A percentile compares a stretch with the other conserved stretches of the same genome.
Evolutionary conservation across 1,140 invertebrate genomes (phyloP).

Genomic region (Drosophila bocqueti): DNA sequence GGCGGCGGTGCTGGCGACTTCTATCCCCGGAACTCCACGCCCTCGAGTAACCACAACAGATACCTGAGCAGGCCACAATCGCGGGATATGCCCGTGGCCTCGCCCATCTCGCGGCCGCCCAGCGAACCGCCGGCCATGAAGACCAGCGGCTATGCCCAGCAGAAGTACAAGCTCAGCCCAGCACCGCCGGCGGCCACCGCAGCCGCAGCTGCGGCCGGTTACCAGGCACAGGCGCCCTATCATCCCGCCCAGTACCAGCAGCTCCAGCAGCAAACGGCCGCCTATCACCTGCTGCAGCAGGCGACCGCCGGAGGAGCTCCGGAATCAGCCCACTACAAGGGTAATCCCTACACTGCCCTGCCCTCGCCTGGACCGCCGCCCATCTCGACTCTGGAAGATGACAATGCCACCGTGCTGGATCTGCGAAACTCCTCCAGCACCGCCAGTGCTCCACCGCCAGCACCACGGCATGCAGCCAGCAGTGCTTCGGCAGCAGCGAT

Average conservation of each 20-base stretch:
- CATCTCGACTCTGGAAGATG: conserved; percentile 56
- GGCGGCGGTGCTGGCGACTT: conserved; percentile 45
- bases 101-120: conserved; percentile 74
- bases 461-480: conserved; percentile 4
- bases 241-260: conserved; percentile 73
- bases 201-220: conserved; percentile 2
- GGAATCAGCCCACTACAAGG: conserved; percentile 60
- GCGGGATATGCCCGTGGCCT: conserved; percentile 72
- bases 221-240: conserved; percentile 48
- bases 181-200: conserved; percentile 9
- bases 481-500: neutral
- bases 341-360: conserved; percentile 69
- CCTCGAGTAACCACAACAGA: conserved; percentile 71
- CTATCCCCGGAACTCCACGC: conserved; percentile 67
- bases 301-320: conserved; percentile 36
- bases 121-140: conserved; percentile 59
- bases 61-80: conserved; percentile 79
- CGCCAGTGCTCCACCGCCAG: conserved; percentile 17
- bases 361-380: conserved; percentile 27
- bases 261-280: conserved; percentile 72
- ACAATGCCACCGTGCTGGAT: conserved; percentile 73
- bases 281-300: conserved; percentile 75
- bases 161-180: conserved; percentile 75
- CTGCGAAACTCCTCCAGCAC: conserved; percentile 60
- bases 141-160: conserved; percentile 66